Conservation (phyloP, 2,888 invertebrate genomes). For the Geophilus truncorum region DNA sequence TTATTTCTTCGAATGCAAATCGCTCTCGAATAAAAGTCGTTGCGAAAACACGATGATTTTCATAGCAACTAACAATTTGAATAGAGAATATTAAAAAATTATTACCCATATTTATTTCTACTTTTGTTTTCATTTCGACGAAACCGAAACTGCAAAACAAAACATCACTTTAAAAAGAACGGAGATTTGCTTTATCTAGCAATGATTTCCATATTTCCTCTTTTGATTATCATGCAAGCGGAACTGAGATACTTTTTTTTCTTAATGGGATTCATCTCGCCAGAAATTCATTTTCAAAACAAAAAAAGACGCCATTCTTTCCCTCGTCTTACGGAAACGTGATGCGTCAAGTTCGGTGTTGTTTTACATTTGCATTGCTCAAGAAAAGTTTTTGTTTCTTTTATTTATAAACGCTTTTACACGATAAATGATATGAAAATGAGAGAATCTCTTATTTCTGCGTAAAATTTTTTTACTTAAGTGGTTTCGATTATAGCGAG, state of each 20-base stretch:
- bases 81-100: too few relatives aligned
- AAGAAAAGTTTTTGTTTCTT: not conserved
- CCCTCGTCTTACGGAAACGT: not conserved
- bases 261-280: not conserved
- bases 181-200: not conserved
- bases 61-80: too few relatives aligned
- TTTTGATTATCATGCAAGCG: slow-evolving; percentile 1
- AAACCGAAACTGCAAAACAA: too few relatives aligned
- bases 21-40: too few relatives aligned
- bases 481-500: not conserved
- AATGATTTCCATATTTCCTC: slow-evolving; percentile 1
- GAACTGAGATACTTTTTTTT: not conserved
- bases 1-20: too few relatives aligned
- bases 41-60: too few relatives aligned
- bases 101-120: too few relatives aligned
- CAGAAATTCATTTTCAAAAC: not conserved
- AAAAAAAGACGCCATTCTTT: not conserved
- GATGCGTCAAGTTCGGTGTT: not conserved
- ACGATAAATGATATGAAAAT: not conserved
- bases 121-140: too few relatives aligned
- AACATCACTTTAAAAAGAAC: too few relatives aligned
- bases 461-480: not conserved
- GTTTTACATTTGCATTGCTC: not conserved
- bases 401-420: not conserved
- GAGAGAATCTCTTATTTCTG: not conserved